phyloP scores from a whole-genome alignment of 2,113 vertebrate species.

The Anolis sagrei region DNA sequence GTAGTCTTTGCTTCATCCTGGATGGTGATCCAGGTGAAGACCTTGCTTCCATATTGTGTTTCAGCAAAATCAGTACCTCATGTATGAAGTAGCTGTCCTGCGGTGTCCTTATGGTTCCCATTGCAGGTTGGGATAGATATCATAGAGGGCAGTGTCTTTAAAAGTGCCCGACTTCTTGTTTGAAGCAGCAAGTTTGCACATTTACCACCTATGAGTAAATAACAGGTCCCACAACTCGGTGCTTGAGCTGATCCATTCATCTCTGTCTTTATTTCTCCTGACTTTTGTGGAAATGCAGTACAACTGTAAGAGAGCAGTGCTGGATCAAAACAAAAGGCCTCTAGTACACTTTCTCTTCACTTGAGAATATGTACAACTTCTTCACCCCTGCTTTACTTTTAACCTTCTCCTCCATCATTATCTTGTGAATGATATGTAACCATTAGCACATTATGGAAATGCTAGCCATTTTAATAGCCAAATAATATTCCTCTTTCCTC shows the following conservation, averaged over 20 bases:
- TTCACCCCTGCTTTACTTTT: slow-evolving; percentile 14
- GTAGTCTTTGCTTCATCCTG: neutral
- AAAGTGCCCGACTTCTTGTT: neutral
- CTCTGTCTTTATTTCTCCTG: neutral
- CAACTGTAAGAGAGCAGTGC: neutral
- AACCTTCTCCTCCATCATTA: slow-evolving; percentile 15
- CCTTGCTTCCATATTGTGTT: neutral
- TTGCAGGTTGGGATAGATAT: neutral
- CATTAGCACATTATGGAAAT: slow-evolving; percentile 38
- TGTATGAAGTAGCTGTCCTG: neutral
- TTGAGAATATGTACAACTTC: slow-evolving; percentile 41
- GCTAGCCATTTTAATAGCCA: slow-evolving; percentile 51
- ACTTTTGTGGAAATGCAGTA: neutral
- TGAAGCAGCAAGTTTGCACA: neutral
- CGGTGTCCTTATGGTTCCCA: no score
- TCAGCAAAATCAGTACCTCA: neutral
- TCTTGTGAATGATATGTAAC: neutral
- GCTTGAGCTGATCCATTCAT: neutral
- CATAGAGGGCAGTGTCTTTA: neutral
- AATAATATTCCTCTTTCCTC: slow-evolving; percentile 37
- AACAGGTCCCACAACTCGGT: neutral
- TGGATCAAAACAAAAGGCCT: neutral
- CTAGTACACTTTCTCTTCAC: slow-evolving; percentile 12
- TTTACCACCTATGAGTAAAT: neutral
- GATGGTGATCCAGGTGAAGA: neutral